These are phyloP conservation scores for Phyllotreta striolata DNA, from an alignment of 2,888 invertebrate genomes.

Conservation along the genomic window DNA sequence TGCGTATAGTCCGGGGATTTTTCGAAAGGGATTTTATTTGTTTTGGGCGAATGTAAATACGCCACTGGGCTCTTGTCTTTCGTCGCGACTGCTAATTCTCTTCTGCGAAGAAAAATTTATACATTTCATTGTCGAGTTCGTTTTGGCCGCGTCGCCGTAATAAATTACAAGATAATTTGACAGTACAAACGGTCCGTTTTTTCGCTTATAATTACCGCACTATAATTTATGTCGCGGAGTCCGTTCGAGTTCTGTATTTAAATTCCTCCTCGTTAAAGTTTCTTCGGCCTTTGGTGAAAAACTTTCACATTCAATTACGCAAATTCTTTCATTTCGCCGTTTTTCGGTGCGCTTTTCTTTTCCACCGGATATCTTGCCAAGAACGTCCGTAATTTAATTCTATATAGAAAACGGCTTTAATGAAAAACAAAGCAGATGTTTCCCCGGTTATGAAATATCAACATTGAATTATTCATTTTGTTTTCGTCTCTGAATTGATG, in stretches of 20 bases:
- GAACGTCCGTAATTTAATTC: constrained; percentile 32
- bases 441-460: constrained; percentile 31
- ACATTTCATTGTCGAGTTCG: not conserved
- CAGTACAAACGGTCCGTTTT: constrained; percentile 4
- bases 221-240: constrained; percentile 23
- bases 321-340: constrained; percentile 32
- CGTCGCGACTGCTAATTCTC: too few species aligned
- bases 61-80: too few species aligned
- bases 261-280: constrained; percentile 29
- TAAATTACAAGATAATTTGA: constrained; percentile 4
- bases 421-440: constrained; percentile 39
- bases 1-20: not conserved
- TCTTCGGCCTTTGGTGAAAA: constrained; percentile 28
- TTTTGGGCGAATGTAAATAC: too few species aligned
- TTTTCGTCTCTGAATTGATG: constrained; percentile 26
- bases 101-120: constrained; percentile 1
- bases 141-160: not conserved
- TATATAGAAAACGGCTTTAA: constrained; percentile 33
- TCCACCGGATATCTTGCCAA: constrained; percentile 22
- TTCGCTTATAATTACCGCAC: constrained; percentile 16
- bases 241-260: constrained; percentile 23
- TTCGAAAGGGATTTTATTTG: not conserved
- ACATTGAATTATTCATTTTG: constrained; percentile 35
- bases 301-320: constrained; percentile 36
- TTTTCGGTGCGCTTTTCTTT: constrained; percentile 31